Percentiles rank a stretch among this genome's conserved stretches.
Evolutionary conservation across 35 echinoderm and acorn worm species (phyloP).

Genomic region (Patiria miniata): DNA sequence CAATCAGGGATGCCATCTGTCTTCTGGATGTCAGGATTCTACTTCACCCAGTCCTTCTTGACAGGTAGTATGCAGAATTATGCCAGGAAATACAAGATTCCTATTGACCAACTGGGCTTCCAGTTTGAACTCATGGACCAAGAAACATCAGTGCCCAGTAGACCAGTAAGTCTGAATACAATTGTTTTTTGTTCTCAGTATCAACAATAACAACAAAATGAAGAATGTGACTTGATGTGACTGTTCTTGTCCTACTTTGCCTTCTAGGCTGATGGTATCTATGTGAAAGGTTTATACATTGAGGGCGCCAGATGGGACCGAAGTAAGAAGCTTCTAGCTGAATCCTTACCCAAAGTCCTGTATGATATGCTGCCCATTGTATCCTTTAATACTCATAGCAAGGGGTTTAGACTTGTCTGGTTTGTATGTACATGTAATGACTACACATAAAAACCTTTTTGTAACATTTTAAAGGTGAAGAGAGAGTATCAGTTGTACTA

Average conservation of each 20-base stretch:
- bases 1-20: slow-evolving; percentile 75
- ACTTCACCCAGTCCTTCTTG: slow-evolving; percentile 97
- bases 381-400: slow-evolving; percentile 40
- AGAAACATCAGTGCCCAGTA: slow-evolving; percentile 71
- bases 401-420: neutral
- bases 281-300: slow-evolving; percentile 87
- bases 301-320: slow-evolving; percentile 95
- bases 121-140: slow-evolving; percentile 86
- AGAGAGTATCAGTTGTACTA: neutral
- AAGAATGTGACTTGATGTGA: no score
- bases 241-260: neutral
- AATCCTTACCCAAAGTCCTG: slow-evolving; percentile 91
- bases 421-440: neutral
- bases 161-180: slow-evolving; percentile 68
- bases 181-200: neutral
- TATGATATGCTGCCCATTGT: slow-evolving; percentile 94
- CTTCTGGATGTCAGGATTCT: slow-evolving; percentile 97
- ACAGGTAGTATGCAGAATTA: slow-evolving; percentile 98
- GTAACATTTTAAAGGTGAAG: neutral
- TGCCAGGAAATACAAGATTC: slow-evolving; percentile 87
- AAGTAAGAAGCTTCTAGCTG: slow-evolving; percentile 36
- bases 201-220: no score
- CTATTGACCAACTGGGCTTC: slow-evolving; percentile 86
- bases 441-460: neutral
- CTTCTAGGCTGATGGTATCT: slow-evolving; percentile 90